Percentiles rank a stretch among this genome's conserved stretches.
phyloP scores from a whole-genome alignment of 2,797 vertebrate genomes.

The Sardinella longiceps region DNA sequence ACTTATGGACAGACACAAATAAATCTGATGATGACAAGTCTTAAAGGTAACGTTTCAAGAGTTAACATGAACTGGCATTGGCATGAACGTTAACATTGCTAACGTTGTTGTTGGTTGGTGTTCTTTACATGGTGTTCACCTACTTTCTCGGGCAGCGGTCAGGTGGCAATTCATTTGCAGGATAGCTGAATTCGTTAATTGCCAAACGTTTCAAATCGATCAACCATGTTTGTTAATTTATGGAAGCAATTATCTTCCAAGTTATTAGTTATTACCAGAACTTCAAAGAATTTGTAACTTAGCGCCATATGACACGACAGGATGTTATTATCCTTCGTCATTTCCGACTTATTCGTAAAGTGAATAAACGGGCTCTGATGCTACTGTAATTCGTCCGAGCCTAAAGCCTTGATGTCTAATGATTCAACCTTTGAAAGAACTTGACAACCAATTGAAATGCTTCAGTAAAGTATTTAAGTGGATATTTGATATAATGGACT shows the following conservation, averaged over 20 bases:
- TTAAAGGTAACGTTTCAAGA: too few relatives aligned
- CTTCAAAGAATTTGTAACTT: background rate
- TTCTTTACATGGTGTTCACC: background rate
- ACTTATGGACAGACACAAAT: too few relatives aligned
- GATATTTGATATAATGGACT: background rate
- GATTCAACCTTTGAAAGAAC: background rate
- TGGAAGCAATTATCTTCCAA: background rate
- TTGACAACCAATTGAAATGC: background rate
- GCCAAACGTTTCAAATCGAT: conserved; percentile 22
- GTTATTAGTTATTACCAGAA: background rate
- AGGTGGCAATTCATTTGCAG: conserved; percentile 8
- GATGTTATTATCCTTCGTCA: background rate
- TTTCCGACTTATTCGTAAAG: background rate
- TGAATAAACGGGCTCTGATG: too few relatives aligned
- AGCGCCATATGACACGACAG: background rate
- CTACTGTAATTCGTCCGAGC: too few relatives aligned
- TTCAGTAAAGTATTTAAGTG: background rate
- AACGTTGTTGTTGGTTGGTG: background rate
- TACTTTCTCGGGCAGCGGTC: conserved; percentile 10
- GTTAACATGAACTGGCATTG: too few relatives aligned
- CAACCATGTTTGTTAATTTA: background rate
- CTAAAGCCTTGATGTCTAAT: background rate
- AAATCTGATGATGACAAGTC: too few relatives aligned
- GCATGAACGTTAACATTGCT: background rate
- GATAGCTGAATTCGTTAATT: conserved; percentile 19